Percentiles rank a stretch among this genome's conserved stretches.
These are phyloP conservation scores for Lasiurus cinereus DNA, from an alignment of 2,113 vertebrate genomes.

Conservation along the genomic window DNA sequence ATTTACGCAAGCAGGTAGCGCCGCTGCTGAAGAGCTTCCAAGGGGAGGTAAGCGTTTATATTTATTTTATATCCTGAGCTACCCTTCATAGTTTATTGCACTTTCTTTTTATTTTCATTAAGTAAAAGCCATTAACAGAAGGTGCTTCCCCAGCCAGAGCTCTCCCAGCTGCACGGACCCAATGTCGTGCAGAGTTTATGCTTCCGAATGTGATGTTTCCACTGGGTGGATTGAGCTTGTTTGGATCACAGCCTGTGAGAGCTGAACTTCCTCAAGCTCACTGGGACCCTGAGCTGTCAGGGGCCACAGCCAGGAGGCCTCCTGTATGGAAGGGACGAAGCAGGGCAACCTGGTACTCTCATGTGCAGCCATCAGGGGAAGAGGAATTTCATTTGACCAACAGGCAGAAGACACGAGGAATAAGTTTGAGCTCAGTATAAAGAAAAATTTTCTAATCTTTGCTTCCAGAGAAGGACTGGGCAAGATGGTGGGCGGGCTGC, in stretches of 20 bases:
- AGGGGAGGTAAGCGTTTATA: conserved; percentile 94
- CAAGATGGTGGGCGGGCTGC: accelerated
- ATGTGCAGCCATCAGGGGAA: accelerated
- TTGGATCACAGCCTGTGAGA: not conserved
- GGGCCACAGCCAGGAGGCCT: accelerated
- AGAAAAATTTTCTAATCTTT: not conserved
- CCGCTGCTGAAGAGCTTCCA: conserved; percentile 99
- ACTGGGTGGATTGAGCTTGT: not conserved
- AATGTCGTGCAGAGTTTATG: accelerated
- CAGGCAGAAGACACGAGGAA: not conserved
- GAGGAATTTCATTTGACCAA: not conserved
- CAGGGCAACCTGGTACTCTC: not conserved
- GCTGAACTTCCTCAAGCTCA: accelerated
- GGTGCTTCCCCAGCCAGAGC: not conserved
- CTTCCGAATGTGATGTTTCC: not conserved
- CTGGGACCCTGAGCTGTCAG: not conserved
- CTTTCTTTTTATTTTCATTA: not conserved
- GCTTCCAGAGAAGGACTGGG: not conserved
- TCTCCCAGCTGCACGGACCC: not conserved
- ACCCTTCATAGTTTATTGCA: accelerated
- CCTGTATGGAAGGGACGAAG: accelerated
- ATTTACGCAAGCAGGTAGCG: conserved; percentile 98
- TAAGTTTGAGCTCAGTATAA: not conserved
- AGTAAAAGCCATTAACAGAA: not conserved
- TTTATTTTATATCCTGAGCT: not conserved